Percentiles rank a stretch among this genome's conserved stretches.
phyloP scores from a whole-genome alignment of 2,113 vertebrate species.

The Pteruthius melanotis region DNA sequence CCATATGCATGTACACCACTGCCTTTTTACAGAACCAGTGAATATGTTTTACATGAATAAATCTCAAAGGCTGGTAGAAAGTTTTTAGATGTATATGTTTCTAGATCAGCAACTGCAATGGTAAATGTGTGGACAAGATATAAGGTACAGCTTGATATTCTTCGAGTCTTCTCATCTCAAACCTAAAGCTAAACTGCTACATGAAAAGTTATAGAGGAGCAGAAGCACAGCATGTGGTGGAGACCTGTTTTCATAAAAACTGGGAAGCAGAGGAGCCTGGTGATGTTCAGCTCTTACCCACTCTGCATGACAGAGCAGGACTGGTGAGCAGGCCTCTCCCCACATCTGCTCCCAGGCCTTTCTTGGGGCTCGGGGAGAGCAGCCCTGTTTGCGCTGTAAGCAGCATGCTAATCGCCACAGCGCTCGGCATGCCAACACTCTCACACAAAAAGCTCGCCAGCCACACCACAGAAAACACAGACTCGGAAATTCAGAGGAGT shows the following conservation, averaged over 20 bases:
- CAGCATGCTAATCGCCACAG: background rate
- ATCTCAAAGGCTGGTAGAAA: background rate
- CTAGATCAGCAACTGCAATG: background rate
- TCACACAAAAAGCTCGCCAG: background rate
- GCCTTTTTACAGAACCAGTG: background rate
- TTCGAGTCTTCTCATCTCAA: background rate
- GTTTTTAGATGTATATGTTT: accelerated
- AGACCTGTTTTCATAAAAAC: background rate
- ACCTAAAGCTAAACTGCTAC: background rate
- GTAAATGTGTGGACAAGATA: background rate
- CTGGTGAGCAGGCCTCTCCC: background rate
- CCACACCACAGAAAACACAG: conserved; percentile 5
- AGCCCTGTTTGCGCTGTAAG: background rate
- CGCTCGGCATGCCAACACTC: background rate
- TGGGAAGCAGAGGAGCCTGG: background rate
- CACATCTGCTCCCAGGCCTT: background rate
- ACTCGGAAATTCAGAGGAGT: conserved; percentile 39
- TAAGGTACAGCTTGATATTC: accelerated
- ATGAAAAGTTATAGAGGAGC: background rate
- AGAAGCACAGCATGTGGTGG: accelerated
- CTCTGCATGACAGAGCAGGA: background rate
- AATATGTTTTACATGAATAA: background rate
- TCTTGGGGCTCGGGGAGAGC: background rate
- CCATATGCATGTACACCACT: accelerated
- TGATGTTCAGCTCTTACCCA: background rate